Conservation (phyloP, 2,888 invertebrate genomes). For the Isotomurus palustris region DNA sequence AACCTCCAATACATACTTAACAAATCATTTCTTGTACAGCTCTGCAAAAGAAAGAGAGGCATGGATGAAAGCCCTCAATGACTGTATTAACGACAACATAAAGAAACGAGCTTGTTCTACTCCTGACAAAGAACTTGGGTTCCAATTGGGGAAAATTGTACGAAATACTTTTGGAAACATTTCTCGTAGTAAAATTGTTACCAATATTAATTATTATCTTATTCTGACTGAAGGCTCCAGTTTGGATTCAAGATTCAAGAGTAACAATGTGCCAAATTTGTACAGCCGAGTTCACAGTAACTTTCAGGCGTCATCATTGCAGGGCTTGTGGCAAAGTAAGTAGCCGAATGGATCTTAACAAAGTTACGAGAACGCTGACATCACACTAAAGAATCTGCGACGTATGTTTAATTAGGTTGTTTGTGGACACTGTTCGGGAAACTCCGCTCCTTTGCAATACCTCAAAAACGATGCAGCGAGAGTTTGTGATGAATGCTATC, state of each 20-base stretch:
- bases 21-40: conserved; percentile 47
- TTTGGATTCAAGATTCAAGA: conserved; percentile 59
- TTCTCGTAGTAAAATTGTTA: background rate
- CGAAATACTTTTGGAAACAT: background rate
- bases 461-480: conserved; percentile 52
- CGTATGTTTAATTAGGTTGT: conserved; percentile 54
- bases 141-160: conserved; percentile 50
- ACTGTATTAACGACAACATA: conserved; percentile 53
- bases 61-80: conserved; percentile 54
- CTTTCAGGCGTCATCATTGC: conserved; percentile 63
- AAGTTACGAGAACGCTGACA: background rate
- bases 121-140: conserved; percentile 29
- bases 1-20: conserved; percentile 1
- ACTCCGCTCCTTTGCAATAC: conserved; percentile 56
- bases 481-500: conserved; percentile 57
- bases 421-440: conserved; percentile 59
- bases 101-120: conserved; percentile 48
- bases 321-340: conserved; percentile 63
- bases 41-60: conserved; percentile 54
- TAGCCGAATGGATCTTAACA: background rate
- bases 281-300: conserved; percentile 60
- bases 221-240: conserved; percentile 52
- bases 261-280: conserved; percentile 64
- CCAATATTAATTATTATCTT: background rate
- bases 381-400: background rate